phyloP scores from a whole-genome alignment of 2,888 invertebrate species.

The Ametastegia equiseti region DNA sequence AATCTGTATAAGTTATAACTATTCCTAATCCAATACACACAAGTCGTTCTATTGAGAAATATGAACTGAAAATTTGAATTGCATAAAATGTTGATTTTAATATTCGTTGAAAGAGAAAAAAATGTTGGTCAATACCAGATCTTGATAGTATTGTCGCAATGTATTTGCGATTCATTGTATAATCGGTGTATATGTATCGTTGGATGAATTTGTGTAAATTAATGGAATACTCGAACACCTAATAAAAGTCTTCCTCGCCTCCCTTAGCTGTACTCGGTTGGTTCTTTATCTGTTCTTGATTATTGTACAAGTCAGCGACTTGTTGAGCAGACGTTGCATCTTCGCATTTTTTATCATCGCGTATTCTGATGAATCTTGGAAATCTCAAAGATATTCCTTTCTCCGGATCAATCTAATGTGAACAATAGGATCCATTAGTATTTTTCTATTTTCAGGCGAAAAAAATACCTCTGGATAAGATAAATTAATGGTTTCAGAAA shows the following conservation, averaged over 20 bases:
- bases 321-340: conserved; percentile 94
- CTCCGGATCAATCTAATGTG: conserved; percentile 85
- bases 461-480: not conserved
- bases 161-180: not conserved
- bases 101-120: too few relatives aligned
- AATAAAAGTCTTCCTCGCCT: conserved; percentile 82
- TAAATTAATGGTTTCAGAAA: conserved; percentile 41
- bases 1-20: too few relatives aligned
- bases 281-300: conserved; percentile 94
- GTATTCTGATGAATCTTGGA: conserved; percentile 92
- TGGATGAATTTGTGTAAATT: not conserved
- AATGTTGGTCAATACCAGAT: too few relatives aligned
- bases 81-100: too few relatives aligned
- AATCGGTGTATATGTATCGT: too few relatives aligned
- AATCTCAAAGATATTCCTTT: conserved; percentile 97
- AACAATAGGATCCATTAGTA: conserved; percentile 39
- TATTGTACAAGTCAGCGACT: conserved; percentile 93
- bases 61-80: too few relatives aligned
- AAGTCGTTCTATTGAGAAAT: too few relatives aligned
- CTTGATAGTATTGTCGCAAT: not conserved
- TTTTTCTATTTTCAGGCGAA: not conserved
- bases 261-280: conserved; percentile 73
- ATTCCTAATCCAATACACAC: too few relatives aligned
- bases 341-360: conserved; percentile 95
- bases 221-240: conserved; percentile 54